A percentile compares a stretch with the other conserved stretches of the same genome.
Conservation (phyloP, 2,113 vertebrate genomes). For the Marmota monax region DNA sequence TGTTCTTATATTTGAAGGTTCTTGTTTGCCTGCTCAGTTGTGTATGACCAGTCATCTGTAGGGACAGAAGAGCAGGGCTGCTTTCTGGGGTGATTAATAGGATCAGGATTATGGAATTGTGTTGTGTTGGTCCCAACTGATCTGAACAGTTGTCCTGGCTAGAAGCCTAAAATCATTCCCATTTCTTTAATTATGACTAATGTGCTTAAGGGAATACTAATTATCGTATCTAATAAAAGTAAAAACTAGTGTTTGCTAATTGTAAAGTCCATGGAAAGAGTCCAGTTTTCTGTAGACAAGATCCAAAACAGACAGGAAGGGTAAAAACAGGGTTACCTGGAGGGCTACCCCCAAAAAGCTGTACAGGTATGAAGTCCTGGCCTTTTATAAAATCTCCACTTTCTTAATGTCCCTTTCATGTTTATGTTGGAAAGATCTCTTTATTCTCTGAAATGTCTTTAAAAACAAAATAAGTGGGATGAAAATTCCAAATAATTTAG, state of each 20-base stretch:
- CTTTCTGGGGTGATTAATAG: background rate
- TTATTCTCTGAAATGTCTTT: slow-evolving; percentile 40
- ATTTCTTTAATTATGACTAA: background rate
- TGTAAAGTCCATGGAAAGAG: background rate
- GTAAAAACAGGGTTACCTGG: background rate
- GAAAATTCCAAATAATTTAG: slow-evolving; percentile 33
- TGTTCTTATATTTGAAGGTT: background rate
- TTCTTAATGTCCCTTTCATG: background rate
- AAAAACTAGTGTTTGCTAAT: background rate
- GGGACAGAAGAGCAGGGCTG: background rate
- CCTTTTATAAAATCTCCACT: background rate
- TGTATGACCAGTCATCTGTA: background rate
- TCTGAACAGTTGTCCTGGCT: background rate
- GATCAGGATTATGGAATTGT: background rate
- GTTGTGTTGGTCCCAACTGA: background rate
- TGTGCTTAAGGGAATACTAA: background rate
- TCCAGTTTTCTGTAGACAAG: background rate
- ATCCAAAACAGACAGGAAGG: background rate
- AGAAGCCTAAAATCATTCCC: background rate
- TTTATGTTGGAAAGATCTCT: background rate
- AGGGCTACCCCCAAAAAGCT: background rate
- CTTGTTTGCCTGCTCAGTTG: background rate
- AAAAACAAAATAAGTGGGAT: slow-evolving; percentile 2
- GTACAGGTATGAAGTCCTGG: background rate
- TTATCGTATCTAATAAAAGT: background rate